Evolutionary conservation across 2,888 invertebrate species (phyloP).

Genomic region (Apotomis betuletana): DNA sequence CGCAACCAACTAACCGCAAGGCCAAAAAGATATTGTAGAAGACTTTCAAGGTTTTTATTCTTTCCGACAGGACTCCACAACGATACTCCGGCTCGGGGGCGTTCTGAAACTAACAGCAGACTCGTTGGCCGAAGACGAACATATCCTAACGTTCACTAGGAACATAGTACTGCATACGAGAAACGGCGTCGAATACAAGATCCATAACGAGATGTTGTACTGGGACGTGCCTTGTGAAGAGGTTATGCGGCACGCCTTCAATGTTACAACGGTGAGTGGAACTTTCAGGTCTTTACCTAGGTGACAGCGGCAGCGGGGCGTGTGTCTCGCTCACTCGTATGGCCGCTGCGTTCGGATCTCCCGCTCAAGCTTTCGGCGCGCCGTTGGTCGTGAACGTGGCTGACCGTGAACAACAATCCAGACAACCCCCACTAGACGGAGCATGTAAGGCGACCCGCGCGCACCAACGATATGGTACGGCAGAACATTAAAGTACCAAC

Average conservation of each 20-base stretch:
- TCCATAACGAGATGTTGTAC: constrained; percentile 87
- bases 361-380: too few species aligned
- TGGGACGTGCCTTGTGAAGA: constrained; percentile 80
- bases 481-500: too few species aligned
- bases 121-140: constrained; percentile 74
- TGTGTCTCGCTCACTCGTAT: too few species aligned
- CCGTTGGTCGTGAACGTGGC: too few species aligned
- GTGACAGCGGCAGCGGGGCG: too few species aligned
- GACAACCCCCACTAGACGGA: too few species aligned
- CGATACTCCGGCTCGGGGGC: constrained; percentile 85
- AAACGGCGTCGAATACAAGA: constrained; percentile 82
- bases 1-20: too few species aligned
- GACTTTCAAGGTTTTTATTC: background rate
- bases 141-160: constrained; percentile 81
- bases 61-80: constrained; percentile 60
- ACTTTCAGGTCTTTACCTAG: background rate
- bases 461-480: too few species aligned
- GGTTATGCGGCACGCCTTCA: constrained; percentile 62
- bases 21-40: too few species aligned
- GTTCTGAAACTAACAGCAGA: constrained; percentile 85
- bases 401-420: too few species aligned
- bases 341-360: too few species aligned
- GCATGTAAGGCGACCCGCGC: too few species aligned
- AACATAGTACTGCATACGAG: constrained; percentile 80
- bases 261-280: constrained; percentile 62